These are phyloP conservation scores for Puntigrus tetrazona DNA, from an alignment of 2,113 vertebrate species.

Conservation along the genomic window DNA sequence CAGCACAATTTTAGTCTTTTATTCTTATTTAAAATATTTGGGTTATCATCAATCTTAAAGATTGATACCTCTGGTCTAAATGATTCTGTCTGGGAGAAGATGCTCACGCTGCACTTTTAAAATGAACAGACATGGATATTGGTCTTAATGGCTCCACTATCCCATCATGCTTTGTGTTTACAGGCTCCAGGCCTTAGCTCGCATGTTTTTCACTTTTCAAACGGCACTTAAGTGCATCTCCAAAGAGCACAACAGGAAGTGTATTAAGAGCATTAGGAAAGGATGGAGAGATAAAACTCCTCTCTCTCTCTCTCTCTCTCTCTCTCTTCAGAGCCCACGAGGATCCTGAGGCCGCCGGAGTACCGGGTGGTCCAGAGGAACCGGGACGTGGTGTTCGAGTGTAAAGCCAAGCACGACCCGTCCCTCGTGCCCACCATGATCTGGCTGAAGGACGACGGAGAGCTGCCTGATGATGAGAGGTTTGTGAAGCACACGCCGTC, in stretches of 20 bases:
- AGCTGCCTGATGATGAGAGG: conserved; percentile 88
- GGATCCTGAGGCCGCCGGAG: conserved; percentile 89
- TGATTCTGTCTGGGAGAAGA: background rate
- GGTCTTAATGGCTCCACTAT: background rate
- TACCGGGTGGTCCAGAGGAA: conserved; percentile 85
- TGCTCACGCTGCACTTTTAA: background rate
- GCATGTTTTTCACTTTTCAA: conserved; percentile 30
- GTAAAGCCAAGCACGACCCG: conserved; percentile 88
- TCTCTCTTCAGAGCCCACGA: conserved; percentile 83
- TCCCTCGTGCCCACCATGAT: conserved; percentile 79
- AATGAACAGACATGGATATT: background rate
- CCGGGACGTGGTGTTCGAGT: conserved; percentile 85
- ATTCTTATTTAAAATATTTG: no score
- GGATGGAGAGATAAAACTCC: no score
- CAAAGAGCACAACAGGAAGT: conserved; percentile 34
- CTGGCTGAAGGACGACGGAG: conserved; percentile 87
- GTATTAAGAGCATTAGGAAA: background rate
- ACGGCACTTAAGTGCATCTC: conserved; percentile 37
- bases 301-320: no score
- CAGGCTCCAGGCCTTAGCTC: conserved; percentile 21
- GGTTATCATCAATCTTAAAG: no score
- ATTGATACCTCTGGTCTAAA: background rate
- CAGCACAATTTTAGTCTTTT: no score
- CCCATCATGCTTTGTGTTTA: conserved; percentile 16
- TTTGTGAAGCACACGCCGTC: conserved; percentile 50